These are phyloP conservation scores for Junco hyemalis DNA, from an alignment of 2,113 vertebrate genomes.

Conservation along the genomic window DNA sequence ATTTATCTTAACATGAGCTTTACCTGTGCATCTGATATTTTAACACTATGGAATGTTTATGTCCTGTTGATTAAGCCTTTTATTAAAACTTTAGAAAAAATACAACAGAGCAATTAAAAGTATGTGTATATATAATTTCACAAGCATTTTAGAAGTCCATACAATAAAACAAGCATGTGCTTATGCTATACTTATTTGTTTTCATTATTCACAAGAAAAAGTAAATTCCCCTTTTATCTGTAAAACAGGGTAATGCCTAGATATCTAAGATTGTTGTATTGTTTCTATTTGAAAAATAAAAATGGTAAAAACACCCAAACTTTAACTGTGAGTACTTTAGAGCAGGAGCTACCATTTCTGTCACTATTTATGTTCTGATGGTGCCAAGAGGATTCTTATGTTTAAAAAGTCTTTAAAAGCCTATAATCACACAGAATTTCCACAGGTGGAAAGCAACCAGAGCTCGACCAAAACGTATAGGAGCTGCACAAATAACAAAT, in stretches of 20 bases:
- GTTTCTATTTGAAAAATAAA: background rate
- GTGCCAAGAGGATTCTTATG: background rate
- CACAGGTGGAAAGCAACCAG: background rate
- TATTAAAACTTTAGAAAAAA: background rate
- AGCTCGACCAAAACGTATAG: background rate
- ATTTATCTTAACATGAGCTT: background rate
- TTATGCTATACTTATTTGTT: background rate
- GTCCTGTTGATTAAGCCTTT: background rate
- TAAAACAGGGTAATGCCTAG: background rate
- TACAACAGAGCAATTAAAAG: background rate
- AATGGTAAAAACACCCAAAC: accelerated
- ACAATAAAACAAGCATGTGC: background rate
- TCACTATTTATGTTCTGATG: background rate
- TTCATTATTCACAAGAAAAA: background rate
- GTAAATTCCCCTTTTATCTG: background rate
- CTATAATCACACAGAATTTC: background rate
- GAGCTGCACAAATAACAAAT: background rate
- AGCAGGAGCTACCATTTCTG: background rate
- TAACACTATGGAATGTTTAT: background rate
- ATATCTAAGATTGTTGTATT: background rate
- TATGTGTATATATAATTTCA: background rate
- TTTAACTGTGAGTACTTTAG: background rate
- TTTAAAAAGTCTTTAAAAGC: background rate
- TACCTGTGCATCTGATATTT: background rate
- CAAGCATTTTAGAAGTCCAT: background rate